A percentile compares a stretch with the other conserved stretches of the same genome.
Evolutionary conservation across 2,113 vertebrate species (phyloP).

Genomic region (Hemichromis elongatus): DNA sequence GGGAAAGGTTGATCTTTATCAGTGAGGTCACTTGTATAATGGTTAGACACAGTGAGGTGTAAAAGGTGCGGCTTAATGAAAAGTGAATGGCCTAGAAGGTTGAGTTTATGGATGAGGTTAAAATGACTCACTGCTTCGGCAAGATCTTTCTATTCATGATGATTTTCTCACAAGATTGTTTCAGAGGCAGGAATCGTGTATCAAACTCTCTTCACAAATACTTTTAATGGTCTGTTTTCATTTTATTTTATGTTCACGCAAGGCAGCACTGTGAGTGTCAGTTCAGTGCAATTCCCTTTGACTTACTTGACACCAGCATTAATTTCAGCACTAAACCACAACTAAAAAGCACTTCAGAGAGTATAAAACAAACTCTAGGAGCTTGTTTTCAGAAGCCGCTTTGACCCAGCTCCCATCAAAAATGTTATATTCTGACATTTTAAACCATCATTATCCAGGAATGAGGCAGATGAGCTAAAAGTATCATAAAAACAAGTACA

Average conservation of each 20-base stretch:
- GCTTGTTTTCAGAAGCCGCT: neutral
- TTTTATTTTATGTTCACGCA: neutral
- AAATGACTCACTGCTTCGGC: neutral
- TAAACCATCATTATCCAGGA: neutral
- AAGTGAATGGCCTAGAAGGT: conserved; percentile 33
- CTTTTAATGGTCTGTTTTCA: conserved; percentile 20
- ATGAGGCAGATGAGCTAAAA: neutral
- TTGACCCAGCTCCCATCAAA: neutral
- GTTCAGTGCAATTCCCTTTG: conserved; percentile 3
- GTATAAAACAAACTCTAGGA: neutral
- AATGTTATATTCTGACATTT: neutral
- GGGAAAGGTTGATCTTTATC: conserved; percentile 41
- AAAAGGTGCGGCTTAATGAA: conserved; percentile 48
- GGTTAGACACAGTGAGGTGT: conserved; percentile 9
- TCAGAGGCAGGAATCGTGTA: neutral
- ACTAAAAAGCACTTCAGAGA: conserved; percentile 25
- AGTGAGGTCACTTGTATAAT: conserved; percentile 36
- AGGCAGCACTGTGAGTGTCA: neutral
- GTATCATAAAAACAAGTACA: neutral
- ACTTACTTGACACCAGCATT: neutral
- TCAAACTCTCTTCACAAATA: neutral
- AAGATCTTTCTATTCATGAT: neutral
- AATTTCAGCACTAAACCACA: neutral
- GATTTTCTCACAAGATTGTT: conserved; percentile 19
- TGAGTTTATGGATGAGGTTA: conserved; percentile 48